These are phyloP conservation scores for Chirona hameri DNA, from an alignment of 2,888 invertebrate species.

Conservation along the genomic window DNA sequence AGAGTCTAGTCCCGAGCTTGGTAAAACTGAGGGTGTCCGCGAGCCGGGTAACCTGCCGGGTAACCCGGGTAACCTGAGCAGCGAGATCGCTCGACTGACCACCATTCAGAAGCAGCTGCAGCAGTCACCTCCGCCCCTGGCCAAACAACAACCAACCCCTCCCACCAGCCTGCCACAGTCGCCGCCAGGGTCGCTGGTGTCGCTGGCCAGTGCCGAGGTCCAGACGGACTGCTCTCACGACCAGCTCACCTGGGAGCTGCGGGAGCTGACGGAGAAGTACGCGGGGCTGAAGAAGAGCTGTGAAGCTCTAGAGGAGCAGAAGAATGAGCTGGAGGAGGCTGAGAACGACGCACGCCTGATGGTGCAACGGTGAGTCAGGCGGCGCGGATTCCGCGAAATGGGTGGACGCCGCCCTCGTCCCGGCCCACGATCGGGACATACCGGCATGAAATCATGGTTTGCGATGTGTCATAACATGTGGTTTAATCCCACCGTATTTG, in stretches of 20 bases:
- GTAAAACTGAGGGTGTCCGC: too few relatives aligned
- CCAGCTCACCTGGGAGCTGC: background rate
- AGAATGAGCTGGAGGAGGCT: constrained; percentile 26
- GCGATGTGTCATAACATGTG: background rate
- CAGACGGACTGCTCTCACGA: too few relatives aligned
- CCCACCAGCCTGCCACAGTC: background rate
- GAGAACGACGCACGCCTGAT: constrained; percentile 26
- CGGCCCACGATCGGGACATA: background rate
- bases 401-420: background rate
- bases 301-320: background rate
- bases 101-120: background rate
- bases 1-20: too few relatives aligned
- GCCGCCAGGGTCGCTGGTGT: background rate
- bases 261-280: background rate
- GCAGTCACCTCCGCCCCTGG: background rate
- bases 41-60: too few relatives aligned
- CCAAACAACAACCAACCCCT: background rate
- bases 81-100: background rate
- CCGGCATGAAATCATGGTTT: background rate
- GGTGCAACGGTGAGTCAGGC: constrained; percentile 11
- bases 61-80: background rate
- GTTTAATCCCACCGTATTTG: background rate
- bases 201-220: background rate
- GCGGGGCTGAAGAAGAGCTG: background rate
- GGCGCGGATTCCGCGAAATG: background rate